Evolutionary conservation across 2,113 vertebrate genomes (phyloP).

Genomic region (Procapra przewalskii): DNA sequence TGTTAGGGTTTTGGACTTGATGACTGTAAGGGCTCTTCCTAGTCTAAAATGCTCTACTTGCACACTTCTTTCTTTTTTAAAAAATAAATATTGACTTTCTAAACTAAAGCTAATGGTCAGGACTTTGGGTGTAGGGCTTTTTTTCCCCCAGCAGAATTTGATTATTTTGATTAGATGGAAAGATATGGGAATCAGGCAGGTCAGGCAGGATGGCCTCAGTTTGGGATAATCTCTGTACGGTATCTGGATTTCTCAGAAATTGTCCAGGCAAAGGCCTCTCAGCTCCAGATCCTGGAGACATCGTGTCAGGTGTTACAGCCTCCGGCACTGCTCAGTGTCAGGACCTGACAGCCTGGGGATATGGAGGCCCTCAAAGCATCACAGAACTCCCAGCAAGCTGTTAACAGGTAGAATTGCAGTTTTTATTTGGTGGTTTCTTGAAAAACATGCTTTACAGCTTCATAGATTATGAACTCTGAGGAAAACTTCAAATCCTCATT

Average conservation of each 20-base stretch:
- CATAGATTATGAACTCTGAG: not conserved
- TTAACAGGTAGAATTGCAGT: conserved; percentile 20
- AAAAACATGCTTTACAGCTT: not conserved
- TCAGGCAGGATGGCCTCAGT: not conserved
- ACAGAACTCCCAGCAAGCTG: not conserved
- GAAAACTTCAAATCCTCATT: not conserved
- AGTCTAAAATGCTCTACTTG: not conserved
- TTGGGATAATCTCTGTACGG: not conserved
- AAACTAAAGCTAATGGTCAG: not conserved
- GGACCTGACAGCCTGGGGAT: not conserved
- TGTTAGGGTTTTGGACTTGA: not conserved
- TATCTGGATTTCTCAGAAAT: conserved; percentile 17
- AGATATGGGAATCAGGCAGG: not conserved
- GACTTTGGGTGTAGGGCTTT: not conserved
- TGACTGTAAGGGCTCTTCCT: not conserved
- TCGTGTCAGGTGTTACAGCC: not conserved
- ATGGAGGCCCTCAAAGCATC: not conserved
- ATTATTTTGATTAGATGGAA: not conserved
- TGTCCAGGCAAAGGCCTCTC: not conserved
- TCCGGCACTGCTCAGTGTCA: not conserved
- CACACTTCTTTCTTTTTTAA: not conserved
- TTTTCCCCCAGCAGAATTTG: not conserved
- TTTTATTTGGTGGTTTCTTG: not conserved
- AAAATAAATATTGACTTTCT: not conserved
- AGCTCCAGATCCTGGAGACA: not conserved